Base-by-base conservation (phyloP, 1,140 invertebrate genomes). In the Trinorchestia longiramus region DNA sequence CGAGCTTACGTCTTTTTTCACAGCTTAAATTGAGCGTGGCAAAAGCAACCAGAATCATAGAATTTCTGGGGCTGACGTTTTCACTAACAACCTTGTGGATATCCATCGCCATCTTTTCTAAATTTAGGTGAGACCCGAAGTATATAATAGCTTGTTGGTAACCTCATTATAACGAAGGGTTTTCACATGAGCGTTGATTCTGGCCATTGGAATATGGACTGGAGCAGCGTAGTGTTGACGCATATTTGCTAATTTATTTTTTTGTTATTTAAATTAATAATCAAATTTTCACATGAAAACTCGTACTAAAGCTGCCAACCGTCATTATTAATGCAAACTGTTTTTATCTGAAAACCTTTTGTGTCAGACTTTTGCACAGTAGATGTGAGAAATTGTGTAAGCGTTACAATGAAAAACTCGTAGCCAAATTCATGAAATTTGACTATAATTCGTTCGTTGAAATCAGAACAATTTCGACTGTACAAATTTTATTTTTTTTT, bases 1-100 rank as follows among this genome's bases (percentile, higher is more conserved):
- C 36, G 28, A 77, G 62, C 15, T 36, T 77, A 77, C n/a, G 36
- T 42, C 43, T 87, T 87, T 87, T 15, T 42, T 0, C 15, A 28
- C 88, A 90, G 88, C 88, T 90, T 8, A 90, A 90, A 90, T 15
- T 90, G 88, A 90, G 43, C n/a, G 88, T 90, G 4, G 88, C 88
- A 90, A 90, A 90, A 43, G 88, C 88, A 15, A 90, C 88, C 1
- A 90, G 88, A 42, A 90, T 90, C 41, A 3, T 90, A 15, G 88
- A 90, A 90, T 90, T 90, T 43, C n/a, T 90, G 41, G 88, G 88
- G 11, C 36, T 90, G 36, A 90, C 43, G n/a, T 3, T 90, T 11
- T 90, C 88, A 11, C 88, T 90, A 28, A 43, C 88, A 15, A 42
- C 88, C 0, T 28, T 90, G 88, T 90, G 88, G 88, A 90, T 90